Conservation (phyloP, 2,797 vertebrate genomes). For the Stomatorhinus walkeri region DNA sequence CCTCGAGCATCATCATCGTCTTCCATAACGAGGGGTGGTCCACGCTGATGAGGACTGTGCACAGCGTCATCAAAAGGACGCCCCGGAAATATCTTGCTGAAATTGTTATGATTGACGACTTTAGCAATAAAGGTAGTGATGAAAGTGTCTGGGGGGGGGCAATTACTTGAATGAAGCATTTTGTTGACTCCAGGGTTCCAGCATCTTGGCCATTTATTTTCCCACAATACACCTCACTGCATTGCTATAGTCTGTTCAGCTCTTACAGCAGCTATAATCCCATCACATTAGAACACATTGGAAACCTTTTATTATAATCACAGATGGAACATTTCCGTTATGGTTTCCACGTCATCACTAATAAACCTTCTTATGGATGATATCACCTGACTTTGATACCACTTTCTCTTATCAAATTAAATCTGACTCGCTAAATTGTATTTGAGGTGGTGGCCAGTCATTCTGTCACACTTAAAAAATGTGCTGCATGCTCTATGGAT, state of each 20-base stretch:
- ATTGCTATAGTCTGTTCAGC: neutral
- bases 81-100: slow-evolving; percentile 86
- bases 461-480: neutral
- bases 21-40: slow-evolving; percentile 99
- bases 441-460: neutral
- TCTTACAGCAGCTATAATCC: neutral
- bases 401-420: neutral
- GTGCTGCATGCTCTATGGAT: neutral
- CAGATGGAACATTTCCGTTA: neutral
- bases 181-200: neutral
- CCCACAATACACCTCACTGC: neutral
- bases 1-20: slow-evolving; percentile 87
- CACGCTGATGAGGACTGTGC: slow-evolving; percentile 91
- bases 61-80: slow-evolving; percentile 97
- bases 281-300: neutral
- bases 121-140: slow-evolving; percentile 90
- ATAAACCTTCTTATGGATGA: neutral
- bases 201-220: neutral
- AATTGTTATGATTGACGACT: slow-evolving; percentile 96
- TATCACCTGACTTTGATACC: neutral
- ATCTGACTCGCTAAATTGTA: neutral
- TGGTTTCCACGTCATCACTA: neutral
- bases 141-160: neutral
- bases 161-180: neutral
- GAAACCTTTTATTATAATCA: neutral